These are phyloP conservation scores for Ochlodes sylvanus DNA, from an alignment of 2,888 invertebrate genomes.

Conservation along the genomic window DNA sequence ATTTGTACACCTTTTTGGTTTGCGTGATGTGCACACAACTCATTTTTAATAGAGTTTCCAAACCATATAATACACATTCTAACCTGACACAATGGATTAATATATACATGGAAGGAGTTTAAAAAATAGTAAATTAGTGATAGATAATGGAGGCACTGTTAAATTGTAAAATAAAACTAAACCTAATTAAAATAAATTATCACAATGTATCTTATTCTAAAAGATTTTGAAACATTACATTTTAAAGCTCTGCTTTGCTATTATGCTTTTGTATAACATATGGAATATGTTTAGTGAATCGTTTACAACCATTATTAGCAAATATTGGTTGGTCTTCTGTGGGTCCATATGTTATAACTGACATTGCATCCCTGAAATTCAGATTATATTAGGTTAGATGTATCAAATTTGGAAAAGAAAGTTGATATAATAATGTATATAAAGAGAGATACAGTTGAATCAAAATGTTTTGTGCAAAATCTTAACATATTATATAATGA, in stretches of 20 bases:
- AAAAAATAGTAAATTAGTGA: neutral
- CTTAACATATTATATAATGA: too few relatives aligned
- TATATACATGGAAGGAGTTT: too few relatives aligned
- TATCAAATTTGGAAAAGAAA: too few relatives aligned
- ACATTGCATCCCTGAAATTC: constrained; percentile 85
- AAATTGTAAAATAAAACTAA: neutral
- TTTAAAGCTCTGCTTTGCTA: constrained; percentile 41
- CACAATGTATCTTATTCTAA: constrained; percentile 20
- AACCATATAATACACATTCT: too few relatives aligned
- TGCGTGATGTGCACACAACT: too few relatives aligned
- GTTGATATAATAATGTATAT: too few relatives aligned
- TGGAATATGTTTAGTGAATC: constrained; percentile 91
- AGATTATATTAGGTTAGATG: constrained; percentile 7
- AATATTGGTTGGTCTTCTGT: constrained; percentile 90
- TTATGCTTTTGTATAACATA: constrained; percentile 75
- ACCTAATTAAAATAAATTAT: constrained; percentile 20
- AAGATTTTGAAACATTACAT: neutral
- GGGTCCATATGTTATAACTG: constrained; percentile 90
- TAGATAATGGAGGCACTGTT: neutral
- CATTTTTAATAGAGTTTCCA: too few relatives aligned
- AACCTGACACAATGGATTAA: too few relatives aligned
- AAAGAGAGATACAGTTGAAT: too few relatives aligned
- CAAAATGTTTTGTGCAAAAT: too few relatives aligned
- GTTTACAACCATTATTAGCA: constrained; percentile 95
- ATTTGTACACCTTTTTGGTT: too few relatives aligned